Evolutionary conservation across 2,113 vertebrate species (phyloP).

Genomic region (Fulmarus glacialis): DNA sequence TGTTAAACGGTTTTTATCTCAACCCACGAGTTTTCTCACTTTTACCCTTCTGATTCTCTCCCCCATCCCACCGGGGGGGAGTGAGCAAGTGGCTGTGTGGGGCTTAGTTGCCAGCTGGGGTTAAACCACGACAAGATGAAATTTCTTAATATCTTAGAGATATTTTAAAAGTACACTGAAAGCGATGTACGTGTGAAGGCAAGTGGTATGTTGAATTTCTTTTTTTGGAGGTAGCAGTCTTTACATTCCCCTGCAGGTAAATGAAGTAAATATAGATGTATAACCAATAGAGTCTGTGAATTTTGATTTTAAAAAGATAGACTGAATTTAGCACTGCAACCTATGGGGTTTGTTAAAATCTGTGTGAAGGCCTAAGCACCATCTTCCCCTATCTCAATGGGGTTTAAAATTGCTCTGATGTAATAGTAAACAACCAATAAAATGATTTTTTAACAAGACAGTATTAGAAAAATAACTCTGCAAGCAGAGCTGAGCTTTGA

Average conservation of each 20-base stretch:
- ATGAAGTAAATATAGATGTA: background rate
- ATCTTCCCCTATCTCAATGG: background rate
- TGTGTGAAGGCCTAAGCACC: background rate
- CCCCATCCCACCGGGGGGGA: no score
- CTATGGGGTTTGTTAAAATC: conserved; percentile 4
- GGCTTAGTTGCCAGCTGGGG: no score
- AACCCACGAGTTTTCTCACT: no score
- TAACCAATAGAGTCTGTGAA: background rate
- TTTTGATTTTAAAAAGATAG: background rate
- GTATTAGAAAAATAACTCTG: background rate
- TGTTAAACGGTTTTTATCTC: no score
- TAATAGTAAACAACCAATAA: conserved; percentile 20
- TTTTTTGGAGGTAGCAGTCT: background rate
- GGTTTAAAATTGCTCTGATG: conserved; percentile 7
- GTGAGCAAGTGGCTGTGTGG: no score
- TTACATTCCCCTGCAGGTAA: background rate
- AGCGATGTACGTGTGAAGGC: background rate
- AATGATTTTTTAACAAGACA: background rate
- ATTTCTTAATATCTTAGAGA: background rate
- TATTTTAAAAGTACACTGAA: background rate
- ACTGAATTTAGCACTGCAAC: background rate
- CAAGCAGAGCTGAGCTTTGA: background rate
- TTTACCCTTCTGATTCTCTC: no score
- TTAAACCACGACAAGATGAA: background rate
- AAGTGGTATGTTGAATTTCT: background rate